These are phyloP conservation scores for Acropternis orthonyx DNA, from an alignment of 2,797 vertebrate genomes.

Conservation along the genomic window DNA sequence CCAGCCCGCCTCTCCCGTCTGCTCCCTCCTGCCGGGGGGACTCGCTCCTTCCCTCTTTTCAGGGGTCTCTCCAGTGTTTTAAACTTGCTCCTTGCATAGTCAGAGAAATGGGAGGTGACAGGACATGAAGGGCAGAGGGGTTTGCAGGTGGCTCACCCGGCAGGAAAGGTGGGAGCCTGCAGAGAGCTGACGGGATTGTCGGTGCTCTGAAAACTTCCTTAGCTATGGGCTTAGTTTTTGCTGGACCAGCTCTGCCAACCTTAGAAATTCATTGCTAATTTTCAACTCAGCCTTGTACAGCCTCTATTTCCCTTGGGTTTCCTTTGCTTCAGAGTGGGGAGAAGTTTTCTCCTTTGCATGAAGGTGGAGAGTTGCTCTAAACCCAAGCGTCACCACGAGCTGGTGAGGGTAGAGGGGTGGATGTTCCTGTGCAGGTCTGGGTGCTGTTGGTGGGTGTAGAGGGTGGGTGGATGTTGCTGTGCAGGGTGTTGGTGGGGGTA, in stretches of 20 bases:
- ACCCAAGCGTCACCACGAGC: neutral
- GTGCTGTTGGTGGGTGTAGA: neutral
- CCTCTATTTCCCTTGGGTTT: neutral
- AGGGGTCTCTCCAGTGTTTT: neutral
- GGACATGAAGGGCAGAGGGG: neutral
- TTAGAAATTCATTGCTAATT: neutral
- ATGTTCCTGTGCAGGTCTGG: neutral
- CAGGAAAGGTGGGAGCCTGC: neutral
- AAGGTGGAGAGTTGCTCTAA: neutral
- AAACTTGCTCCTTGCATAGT: neutral
- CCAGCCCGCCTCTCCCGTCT: neutral
- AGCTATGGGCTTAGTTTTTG: neutral
- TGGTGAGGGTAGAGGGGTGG: neutral
- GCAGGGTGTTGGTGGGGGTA: neutral
- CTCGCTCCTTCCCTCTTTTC: neutral
- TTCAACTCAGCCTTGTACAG: neutral
- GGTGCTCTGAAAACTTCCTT: neutral
- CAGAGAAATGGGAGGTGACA: neutral
- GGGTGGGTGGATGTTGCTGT: neutral
- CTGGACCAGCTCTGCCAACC: neutral
- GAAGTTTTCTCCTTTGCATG: neutral
- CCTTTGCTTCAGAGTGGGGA: neutral
- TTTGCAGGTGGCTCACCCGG: neutral
- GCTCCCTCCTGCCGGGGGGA: neutral
- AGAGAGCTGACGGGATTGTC: fast-evolving